These are phyloP conservation scores for Phrynosoma platyrhinos DNA, from an alignment of 2,113 vertebrate genomes.

Conservation along the genomic window DNA sequence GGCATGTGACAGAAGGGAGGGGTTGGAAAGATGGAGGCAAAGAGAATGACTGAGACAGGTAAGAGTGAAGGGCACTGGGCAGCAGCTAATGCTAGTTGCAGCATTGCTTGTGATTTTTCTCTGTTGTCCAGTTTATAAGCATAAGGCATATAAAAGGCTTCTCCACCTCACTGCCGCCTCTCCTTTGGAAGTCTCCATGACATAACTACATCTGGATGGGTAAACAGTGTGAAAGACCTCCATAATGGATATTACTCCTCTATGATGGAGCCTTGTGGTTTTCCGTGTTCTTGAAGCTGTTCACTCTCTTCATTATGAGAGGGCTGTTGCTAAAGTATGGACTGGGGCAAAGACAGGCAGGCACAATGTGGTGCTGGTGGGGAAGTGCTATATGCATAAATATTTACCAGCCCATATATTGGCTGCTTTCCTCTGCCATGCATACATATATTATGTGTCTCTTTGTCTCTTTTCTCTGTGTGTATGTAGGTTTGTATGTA, in stretches of 20 bases:
- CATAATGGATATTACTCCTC: no score
- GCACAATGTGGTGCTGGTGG: background rate
- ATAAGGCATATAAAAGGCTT: no score
- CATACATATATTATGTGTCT: no score
- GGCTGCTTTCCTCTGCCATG: background rate
- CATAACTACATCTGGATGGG: background rate
- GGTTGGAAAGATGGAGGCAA: background rate
- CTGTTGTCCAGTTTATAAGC: background rate
- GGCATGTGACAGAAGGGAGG: background rate
- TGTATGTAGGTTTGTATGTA: background rate
- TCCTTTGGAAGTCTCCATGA: background rate
- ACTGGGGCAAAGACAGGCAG: background rate
- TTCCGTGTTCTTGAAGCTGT: background rate
- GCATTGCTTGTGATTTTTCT: background rate
- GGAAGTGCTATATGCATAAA: background rate
- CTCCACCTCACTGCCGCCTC: background rate
- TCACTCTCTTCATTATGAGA: background rate
- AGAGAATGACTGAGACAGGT: background rate
- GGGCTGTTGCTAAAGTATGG: background rate
- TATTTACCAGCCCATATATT: background rate
- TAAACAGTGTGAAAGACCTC: background rate
- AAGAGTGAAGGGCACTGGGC: background rate
- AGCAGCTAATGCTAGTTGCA: background rate
- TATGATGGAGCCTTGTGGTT: background rate
- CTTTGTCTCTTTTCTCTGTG: background rate